Conservation (phyloP, 2,797 vertebrate species). For the Hemibagrus guttatus region DNA sequence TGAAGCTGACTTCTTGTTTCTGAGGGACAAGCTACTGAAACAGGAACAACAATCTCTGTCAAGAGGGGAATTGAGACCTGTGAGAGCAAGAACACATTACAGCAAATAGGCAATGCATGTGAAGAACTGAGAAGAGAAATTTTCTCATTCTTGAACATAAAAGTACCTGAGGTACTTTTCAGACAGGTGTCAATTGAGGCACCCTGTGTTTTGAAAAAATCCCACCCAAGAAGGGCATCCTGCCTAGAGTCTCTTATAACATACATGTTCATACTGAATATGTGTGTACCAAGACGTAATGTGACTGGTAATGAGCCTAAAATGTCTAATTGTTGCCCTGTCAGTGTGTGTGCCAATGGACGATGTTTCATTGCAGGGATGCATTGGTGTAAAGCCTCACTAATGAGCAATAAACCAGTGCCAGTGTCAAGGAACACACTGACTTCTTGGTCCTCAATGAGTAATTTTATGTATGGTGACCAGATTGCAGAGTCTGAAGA, state of each 20-base stretch:
- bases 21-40: background rate
- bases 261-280: background rate
- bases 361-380: constrained; percentile 10
- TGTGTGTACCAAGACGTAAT: background rate
- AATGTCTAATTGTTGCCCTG: constrained; percentile 19
- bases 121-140: constrained; percentile 2
- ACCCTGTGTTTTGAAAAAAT: too few relatives aligned
- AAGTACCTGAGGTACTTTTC: too few relatives aligned
- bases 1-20: background rate
- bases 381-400: background rate
- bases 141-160: constrained; percentile 12
- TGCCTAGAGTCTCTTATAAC: constrained; percentile 23
- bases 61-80: background rate
- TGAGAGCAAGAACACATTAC: constrained; percentile 10
- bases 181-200: too few relatives aligned
- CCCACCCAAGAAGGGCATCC: too few relatives aligned
- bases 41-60: constrained; percentile 9
- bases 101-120: constrained; percentile 17
- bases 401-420: constrained; percentile 6
- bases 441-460: constrained; percentile 24
- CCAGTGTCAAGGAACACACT: constrained; percentile 26
- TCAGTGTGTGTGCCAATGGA: background rate
- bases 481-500: background rate
- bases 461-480: background rate
- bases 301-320: constrained; percentile 10